Conservation (phyloP, 2,888 invertebrate genomes). For the Furcula furcula region DNA sequence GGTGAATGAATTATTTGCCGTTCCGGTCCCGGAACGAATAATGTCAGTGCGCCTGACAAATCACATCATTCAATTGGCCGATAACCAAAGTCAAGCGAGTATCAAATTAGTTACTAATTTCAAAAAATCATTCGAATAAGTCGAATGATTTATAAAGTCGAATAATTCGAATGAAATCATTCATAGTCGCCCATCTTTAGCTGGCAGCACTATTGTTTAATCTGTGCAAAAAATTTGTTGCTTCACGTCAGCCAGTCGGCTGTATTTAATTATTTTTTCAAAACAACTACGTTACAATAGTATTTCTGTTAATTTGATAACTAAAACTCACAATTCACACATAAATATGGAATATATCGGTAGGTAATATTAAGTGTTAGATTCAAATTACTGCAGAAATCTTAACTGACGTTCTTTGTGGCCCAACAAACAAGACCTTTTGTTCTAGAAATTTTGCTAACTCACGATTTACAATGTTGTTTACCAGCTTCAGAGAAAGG, state of each 20-base stretch:
- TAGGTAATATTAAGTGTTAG: slow-evolving; percentile 39
- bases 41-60: too few species aligned
- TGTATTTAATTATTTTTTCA: slow-evolving; percentile 72
- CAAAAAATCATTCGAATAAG: too few species aligned
- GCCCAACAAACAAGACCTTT: slow-evolving; percentile 54
- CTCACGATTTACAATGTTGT: slow-evolving; percentile 60
- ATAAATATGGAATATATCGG: slow-evolving; percentile 71
- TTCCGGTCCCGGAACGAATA: too few species aligned
- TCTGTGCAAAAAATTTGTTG: slow-evolving; percentile 65
- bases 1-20: too few species aligned
- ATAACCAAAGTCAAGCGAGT: too few species aligned
- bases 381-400: slow-evolving; percentile 21
- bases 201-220: slow-evolving; percentile 14
- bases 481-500: slow-evolving; percentile 79
- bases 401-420: slow-evolving; percentile 47
- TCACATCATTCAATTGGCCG: too few species aligned
- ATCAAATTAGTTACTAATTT: too few species aligned
- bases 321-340: slow-evolving; percentile 30
- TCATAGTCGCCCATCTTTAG: too few species aligned
- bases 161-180: too few species aligned
- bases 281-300: slow-evolving; percentile 56
- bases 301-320: slow-evolving; percentile 43
- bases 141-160: too few species aligned
- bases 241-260: slow-evolving; percentile 73
- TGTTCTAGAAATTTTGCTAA: slow-evolving; percentile 76